A percentile compares a stretch with the other conserved stretches of the same genome.
Evolutionary conservation across 2,113 vertebrate species (phyloP).

Genomic region (Conger conger): DNA sequence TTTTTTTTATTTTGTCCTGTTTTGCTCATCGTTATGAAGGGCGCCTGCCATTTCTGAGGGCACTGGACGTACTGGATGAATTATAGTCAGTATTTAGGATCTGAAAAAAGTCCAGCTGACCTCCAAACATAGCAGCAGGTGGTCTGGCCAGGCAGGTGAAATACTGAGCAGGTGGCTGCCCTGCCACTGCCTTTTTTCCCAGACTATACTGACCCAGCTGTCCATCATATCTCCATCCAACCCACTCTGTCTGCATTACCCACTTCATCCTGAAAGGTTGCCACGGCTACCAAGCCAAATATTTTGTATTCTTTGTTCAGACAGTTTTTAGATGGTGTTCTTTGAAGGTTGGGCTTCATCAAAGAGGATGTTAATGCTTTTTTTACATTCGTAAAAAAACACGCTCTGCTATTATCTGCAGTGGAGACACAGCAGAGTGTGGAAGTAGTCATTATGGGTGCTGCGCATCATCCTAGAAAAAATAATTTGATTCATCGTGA

Average conservation of each 20-base stretch:
- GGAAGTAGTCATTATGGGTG: neutral
- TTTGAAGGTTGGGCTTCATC: neutral
- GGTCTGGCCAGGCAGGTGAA: too few relatives aligned
- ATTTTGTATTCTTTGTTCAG: conserved; percentile 22
- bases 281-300: conserved; percentile 28
- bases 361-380: neutral
- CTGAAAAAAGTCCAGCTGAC: too few relatives aligned
- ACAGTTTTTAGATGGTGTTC: neutral
- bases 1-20: too few relatives aligned
- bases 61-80: too few relatives aligned
- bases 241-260: conserved; percentile 25
- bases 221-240: conserved; percentile 9
- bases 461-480: neutral
- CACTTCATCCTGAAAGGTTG: conserved; percentile 26
- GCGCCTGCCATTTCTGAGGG: too few relatives aligned
- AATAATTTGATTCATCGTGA: neutral
- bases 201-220: neutral
- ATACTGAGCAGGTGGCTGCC: too few relatives aligned
- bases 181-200: too few relatives aligned
- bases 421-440: neutral
- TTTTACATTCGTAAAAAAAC: neutral
- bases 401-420: neutral
- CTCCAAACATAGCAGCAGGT: too few relatives aligned
- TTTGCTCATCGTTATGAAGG: too few relatives aligned
- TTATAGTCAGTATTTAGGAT: too few relatives aligned